A percentile compares a stretch with the other conserved stretches of the same genome.
Conservation (phyloP, 2,113 vertebrate genomes). For the Otocyon megalotis region DNA sequence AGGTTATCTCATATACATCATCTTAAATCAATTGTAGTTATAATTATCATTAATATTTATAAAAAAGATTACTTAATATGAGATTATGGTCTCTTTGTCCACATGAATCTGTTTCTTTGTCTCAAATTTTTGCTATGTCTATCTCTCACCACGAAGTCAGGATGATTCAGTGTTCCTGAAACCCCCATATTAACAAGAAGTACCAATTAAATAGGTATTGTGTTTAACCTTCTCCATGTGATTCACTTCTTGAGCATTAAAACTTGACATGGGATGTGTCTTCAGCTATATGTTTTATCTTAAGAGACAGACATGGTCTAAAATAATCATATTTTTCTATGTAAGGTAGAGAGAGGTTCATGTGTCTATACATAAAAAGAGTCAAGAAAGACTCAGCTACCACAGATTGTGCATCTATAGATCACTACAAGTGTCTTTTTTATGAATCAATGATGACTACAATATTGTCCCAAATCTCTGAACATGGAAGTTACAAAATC, state of each 20-base stretch:
- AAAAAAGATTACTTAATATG: not conserved
- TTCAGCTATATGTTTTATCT: not conserved
- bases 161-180: not conserved
- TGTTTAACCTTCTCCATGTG: not conserved
- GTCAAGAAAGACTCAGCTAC: not conserved
- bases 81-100: not conserved
- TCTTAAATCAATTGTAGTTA: not conserved
- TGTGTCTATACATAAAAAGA: not conserved
- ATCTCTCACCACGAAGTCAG: not conserved
- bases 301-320: not conserved
- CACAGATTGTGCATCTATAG: not conserved
- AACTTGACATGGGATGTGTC: not conserved
- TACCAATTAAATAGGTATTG: not conserved
- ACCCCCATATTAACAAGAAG: not conserved
- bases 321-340: not conserved
- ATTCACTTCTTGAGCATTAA: not conserved
- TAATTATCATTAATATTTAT: not conserved
- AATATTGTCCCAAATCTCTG: not conserved
- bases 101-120: not conserved
- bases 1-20: not conserved
- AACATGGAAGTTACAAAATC: not conserved
- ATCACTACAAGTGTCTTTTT: not conserved
- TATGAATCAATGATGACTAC: not conserved
- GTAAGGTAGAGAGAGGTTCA: rapidly evolving
- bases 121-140: slow-evolving; percentile 12